phyloP scores from a whole-genome alignment of 1,140 invertebrate genomes.

The Brachystomella parvula region DNA sequence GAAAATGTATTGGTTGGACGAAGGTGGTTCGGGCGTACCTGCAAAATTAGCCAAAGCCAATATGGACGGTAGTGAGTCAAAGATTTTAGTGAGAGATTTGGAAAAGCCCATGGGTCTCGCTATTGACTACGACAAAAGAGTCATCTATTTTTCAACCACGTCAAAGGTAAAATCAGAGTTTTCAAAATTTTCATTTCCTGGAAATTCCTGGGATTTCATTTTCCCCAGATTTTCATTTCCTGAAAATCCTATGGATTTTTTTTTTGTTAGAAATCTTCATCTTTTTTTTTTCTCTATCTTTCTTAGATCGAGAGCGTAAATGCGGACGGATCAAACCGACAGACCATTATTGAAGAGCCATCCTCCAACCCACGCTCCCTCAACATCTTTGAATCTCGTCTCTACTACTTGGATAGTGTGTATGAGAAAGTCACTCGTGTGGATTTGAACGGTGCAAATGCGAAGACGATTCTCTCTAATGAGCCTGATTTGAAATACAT shows the following conservation, averaged over 20 bases:
- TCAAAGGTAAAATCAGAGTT: conserved; percentile 56
- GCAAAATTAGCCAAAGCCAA: conserved; percentile 84
- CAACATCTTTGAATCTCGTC: conserved; percentile 67
- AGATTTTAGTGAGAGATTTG: conserved; percentile 55
- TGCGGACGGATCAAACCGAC: conserved; percentile 63
- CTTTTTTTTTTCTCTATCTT: conserved; percentile 20
- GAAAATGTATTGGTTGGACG: conserved; percentile 91
- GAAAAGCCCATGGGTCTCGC: conserved; percentile 71
- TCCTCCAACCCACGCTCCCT: conserved; percentile 72
- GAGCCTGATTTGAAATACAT: conserved; percentile 78
- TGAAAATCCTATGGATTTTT: conserved; percentile 20
- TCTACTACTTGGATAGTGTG: conserved; percentile 81
- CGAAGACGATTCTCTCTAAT: conserved; percentile 70
- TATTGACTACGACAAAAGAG: conserved; percentile 72
- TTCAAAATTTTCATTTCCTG: too few species aligned
- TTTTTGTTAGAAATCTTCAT: too few species aligned
- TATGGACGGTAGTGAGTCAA: conserved; percentile 81
- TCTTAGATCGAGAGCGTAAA: conserved; percentile 58
- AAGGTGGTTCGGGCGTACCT: conserved; percentile 69
- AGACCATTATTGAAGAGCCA: conserved; percentile 59
- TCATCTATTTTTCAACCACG: conserved; percentile 76
- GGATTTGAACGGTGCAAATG: conserved; percentile 71
- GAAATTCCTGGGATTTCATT: background rate
- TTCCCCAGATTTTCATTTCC: conserved; percentile 2
- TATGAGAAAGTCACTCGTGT: conserved; percentile 84